Base-by-base conservation (phyloP, 1,140 invertebrate species). In the Macrocentrus cingulum region DNA sequence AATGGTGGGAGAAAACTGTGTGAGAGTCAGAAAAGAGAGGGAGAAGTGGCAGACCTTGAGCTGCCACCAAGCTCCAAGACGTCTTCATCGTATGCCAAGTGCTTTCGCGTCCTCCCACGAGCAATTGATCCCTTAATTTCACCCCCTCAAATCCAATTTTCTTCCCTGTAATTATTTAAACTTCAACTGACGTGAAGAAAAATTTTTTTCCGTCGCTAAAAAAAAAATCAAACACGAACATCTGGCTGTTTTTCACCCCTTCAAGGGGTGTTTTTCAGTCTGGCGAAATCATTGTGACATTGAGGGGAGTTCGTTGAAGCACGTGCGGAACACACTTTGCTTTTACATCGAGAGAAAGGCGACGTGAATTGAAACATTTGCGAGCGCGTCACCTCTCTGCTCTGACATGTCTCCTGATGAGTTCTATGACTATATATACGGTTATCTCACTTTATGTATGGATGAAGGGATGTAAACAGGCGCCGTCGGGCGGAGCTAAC, bases 31-130 rank as follows among this genome's bases (percentile, higher is more conserved):
- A 59, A 48, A 57, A 39, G n/a, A n/a, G 11, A 18, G 22, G 34
- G 2, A 32, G 19, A 8, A 53, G 29, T 71, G 71, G 78, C 70
- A 79, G 78, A 78, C 77, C 78, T 79, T 80, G 78, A 79, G 78
- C 77, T 80, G 77, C 78, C 78, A 78, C 66, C 61, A 68, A 68
- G 66, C 67, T 66, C 68, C 15, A 71, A 73, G 72, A 79, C 75
- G 71, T 79, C 78, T 80, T 80, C 78, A 79, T 80, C 72, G 74
- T 73, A 72, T 72, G 15, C 50, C 8, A 13, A 39, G 36, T 5
- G 36, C 29, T 18, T 34, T 15, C 39, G 9, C 25, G 44, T 56
- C 54, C 53, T 36, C 53, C 54, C 44, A 56, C 54, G 19, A 22
- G 41, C 36, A 34, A 8, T 29, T 48, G 5, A 39, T 45, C 37